These are phyloP conservation scores for Rachycentron canadum DNA, from an alignment of 2,797 vertebrate genomes.

Conservation along the genomic window DNA sequence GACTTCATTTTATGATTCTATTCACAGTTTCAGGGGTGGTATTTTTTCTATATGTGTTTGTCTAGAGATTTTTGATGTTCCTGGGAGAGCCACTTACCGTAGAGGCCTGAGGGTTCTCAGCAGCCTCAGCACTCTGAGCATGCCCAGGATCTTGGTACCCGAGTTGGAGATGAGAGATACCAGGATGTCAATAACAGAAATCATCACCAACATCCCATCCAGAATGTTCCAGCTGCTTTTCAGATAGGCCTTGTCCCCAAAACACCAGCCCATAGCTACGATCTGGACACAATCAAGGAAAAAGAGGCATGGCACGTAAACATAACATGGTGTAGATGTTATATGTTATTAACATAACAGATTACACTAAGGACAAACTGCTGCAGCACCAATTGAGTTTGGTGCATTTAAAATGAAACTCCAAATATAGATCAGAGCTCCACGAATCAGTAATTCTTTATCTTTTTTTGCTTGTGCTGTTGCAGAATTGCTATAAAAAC, in stretches of 20 bases:
- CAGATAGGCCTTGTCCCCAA: constrained; percentile 94
- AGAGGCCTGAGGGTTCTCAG: constrained; percentile 94
- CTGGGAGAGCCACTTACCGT: constrained; percentile 81
- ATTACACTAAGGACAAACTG: neutral
- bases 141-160: constrained; percentile 96
- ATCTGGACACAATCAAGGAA: constrained; percentile 84
- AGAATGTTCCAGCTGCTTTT: constrained; percentile 98
- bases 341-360: neutral
- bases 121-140: constrained; percentile 94
- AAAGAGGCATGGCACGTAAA: neutral
- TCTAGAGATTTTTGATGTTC: neutral
- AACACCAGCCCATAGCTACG: constrained; percentile 93
- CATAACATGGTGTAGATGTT: neutral
- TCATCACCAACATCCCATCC: constrained; percentile 96
- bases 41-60: neutral
- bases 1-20: neutral
- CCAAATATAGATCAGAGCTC: neutral
- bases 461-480: neutral
- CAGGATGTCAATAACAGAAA: constrained; percentile 96
- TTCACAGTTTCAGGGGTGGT: neutral
- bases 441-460: neutral
- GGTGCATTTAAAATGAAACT: neutral
- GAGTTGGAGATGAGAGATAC: constrained; percentile 96
- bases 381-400: fast-evolving
- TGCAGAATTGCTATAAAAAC: constrained; percentile 22